Evolutionary conservation across 1,140 invertebrate species (phyloP).

Genomic region (Anastrepha ludens): DNA sequence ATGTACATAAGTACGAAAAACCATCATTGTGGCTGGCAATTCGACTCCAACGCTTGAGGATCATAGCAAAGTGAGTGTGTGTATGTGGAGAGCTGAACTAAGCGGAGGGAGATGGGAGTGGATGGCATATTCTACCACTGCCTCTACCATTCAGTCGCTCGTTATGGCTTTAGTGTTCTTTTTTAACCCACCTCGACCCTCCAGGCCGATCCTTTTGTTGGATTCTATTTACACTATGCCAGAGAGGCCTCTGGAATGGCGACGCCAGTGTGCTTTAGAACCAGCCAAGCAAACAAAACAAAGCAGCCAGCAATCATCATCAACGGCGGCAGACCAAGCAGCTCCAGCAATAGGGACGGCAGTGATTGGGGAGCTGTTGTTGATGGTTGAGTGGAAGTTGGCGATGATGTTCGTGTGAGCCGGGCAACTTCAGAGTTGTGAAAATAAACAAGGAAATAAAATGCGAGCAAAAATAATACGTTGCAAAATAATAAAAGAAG

Average conservation of each 20-base stretch:
- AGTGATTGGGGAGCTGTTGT: not conserved
- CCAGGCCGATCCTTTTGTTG: slow-evolving; percentile 14
- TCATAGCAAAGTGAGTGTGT: slow-evolving; percentile 7
- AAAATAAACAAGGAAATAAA: slow-evolving; percentile 29
- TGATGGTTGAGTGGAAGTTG: slow-evolving; percentile 49
- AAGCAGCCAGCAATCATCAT: slow-evolving; percentile 19
- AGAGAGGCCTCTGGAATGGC: slow-evolving; percentile 9
- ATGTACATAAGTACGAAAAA: slow-evolving; percentile 10
- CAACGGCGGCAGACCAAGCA: slow-evolving; percentile 22
- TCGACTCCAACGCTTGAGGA: slow-evolving; percentile 33
- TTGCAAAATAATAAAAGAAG: not conserved
- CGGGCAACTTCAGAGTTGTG: slow-evolving; percentile 2
- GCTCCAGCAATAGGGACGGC: not conserved
- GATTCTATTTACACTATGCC: slow-evolving; percentile 21
- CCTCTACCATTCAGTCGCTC: not conserved
- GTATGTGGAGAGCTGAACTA: not conserved
- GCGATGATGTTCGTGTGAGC: not conserved
- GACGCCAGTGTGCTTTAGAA: slow-evolving; percentile 29
- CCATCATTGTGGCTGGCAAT: slow-evolving; percentile 30
- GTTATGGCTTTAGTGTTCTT: slow-evolving; percentile 19
- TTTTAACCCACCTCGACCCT: not conserved
- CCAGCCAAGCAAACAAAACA: slow-evolving; percentile 21
- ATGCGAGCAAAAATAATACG: not conserved
- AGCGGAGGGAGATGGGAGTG: not conserved
- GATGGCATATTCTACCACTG: not conserved